These are phyloP conservation scores for Tetranychus urticae DNA, from an alignment of 1,140 invertebrate genomes.

Conservation along the genomic window DNA sequence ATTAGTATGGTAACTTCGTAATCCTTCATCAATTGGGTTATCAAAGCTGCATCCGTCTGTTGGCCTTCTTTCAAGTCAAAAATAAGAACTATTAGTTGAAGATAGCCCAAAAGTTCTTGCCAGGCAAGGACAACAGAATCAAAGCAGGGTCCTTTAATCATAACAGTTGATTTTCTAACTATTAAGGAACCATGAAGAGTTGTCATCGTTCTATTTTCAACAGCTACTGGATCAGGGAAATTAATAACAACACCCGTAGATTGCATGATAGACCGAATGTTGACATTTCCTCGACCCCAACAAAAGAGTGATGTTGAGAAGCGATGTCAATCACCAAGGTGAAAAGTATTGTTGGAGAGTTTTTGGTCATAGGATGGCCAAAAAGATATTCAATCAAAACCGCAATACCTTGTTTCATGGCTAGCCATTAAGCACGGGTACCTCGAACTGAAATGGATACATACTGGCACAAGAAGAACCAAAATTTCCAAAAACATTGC, in stretches of 20 bases:
- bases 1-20: slow-evolving; percentile 48
- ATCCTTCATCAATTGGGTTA: slow-evolving; percentile 38
- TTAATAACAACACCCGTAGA: slow-evolving; percentile 54
- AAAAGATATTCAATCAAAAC: slow-evolving; percentile 13
- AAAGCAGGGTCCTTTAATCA: slow-evolving; percentile 54
- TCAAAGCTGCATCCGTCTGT: slow-evolving; percentile 36
- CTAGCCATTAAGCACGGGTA: slow-evolving; percentile 4
- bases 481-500: neutral
- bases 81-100: slow-evolving; percentile 71
- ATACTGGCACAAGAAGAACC: slow-evolving; percentile 3
- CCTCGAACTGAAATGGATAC: slow-evolving; percentile 11
- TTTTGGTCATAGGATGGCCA: neutral
- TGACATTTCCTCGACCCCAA: slow-evolving; percentile 54
- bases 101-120: slow-evolving; percentile 66
- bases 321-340: slow-evolving; percentile 82
- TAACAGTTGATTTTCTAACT: slow-evolving; percentile 67
- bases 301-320: slow-evolving; percentile 66
- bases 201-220: slow-evolving; percentile 19
- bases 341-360: slow-evolving; percentile 32
- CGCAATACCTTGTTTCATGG: slow-evolving; percentile 10
- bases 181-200: slow-evolving; percentile 53
- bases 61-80: slow-evolving; percentile 66
- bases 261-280: slow-evolving; percentile 63
- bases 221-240: slow-evolving; percentile 39
- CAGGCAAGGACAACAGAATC: slow-evolving; percentile 64